Evolutionary conservation across 2,113 vertebrate genomes (phyloP).

Genomic region (Podocnemis expansa): DNA sequence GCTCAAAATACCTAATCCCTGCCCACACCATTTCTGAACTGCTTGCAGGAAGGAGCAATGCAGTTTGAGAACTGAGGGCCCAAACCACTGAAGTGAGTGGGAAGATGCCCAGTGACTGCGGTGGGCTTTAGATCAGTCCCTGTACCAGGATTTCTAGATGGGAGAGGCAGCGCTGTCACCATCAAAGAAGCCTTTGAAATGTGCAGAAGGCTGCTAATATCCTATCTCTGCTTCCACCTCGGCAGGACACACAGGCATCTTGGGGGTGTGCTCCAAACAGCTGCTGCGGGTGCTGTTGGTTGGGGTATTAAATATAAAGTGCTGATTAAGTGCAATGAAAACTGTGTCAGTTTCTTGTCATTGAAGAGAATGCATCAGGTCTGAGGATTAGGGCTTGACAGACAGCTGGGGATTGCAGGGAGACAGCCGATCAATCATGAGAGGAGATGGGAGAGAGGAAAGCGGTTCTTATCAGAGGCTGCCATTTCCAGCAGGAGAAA

Average conservation of each 20-base stretch:
- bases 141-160: background rate
- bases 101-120: background rate
- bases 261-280: background rate
- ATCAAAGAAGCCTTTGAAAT: background rate
- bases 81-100: rapidly evolving
- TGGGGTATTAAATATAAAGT: slow-evolving; percentile 52
- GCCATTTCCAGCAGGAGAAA: background rate
- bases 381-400: slow-evolving; percentile 64
- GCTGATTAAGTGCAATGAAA: slow-evolving; percentile 69
- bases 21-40: rapidly evolving
- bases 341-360: slow-evolving; percentile 62
- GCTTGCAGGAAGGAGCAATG: background rate
- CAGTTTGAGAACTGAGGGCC: rapidly evolving
- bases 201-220: background rate
- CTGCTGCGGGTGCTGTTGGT: background rate
- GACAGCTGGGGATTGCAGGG: slow-evolving; percentile 43
- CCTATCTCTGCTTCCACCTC: background rate
- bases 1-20: too few relatives aligned
- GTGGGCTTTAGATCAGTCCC: background rate
- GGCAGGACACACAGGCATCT: background rate
- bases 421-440: slow-evolving; percentile 37
- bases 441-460: background rate
- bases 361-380: slow-evolving; percentile 52
- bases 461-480: slow-evolving; percentile 1
- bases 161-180: rapidly evolving